phyloP scores from a whole-genome alignment of 2,797 vertebrate genomes.

The Dipus sagitta region DNA sequence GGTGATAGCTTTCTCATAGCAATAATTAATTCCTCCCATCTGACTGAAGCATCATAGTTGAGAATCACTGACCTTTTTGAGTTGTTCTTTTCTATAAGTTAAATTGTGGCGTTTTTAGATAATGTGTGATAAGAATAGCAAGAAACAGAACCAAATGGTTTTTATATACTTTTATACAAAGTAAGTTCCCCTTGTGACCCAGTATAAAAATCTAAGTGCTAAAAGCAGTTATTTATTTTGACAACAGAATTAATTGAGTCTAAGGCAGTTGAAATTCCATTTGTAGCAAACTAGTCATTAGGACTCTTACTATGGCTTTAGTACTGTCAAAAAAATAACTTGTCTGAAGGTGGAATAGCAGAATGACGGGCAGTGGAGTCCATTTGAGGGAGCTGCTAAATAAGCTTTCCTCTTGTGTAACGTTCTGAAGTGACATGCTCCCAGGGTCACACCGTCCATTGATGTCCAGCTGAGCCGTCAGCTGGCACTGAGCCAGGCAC shows the following conservation, averaged over 20 bases:
- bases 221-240: constrained; percentile 95
- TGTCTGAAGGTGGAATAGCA: constrained; percentile 93
- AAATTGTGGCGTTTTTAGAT: constrained; percentile 67
- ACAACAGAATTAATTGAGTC: constrained; percentile 97
- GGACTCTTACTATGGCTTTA: constrained; percentile 91
- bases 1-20: constrained; percentile 12
- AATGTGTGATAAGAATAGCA: constrained; percentile 81
- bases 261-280: constrained; percentile 95
- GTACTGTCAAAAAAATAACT: constrained; percentile 96
- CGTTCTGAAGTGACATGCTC: constrained; percentile 95
- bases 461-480: constrained; percentile 97
- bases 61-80: constrained; percentile 31
- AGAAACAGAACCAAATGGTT: constrained; percentile 86
- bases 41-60: constrained; percentile 56
- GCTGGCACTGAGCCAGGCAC: constrained; percentile 95
- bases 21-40: constrained; percentile 35
- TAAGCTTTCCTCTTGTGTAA: constrained; percentile 97
- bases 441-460: constrained; percentile 92
- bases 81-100: constrained; percentile 58
- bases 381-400: constrained; percentile 95
- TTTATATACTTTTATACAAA: constrained; percentile 92
- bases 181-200: constrained; percentile 91
- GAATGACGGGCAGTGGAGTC: constrained; percentile 91
- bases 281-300: constrained; percentile 96
- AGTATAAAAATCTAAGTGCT: constrained; percentile 89